Percentiles rank a stretch among this genome's conserved stretches.
Evolutionary conservation across 2,888 invertebrate species (phyloP).

Genomic region (Acanthopleura granulata): DNA sequence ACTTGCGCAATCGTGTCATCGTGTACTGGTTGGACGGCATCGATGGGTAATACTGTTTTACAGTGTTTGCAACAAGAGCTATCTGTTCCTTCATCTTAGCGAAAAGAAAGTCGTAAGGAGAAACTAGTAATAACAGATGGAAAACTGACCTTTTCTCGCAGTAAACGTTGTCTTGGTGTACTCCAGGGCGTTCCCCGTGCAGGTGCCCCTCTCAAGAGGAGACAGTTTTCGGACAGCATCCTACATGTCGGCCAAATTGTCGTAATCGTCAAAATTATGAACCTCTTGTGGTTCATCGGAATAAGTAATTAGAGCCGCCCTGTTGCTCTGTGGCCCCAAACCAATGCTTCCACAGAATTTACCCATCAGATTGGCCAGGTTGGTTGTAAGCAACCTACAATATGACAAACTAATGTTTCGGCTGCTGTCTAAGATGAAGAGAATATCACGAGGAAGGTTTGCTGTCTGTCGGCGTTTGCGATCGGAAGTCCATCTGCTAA

Average conservation of each 20-base stretch:
- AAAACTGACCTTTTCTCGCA: too few species aligned
- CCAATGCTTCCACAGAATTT: neutral
- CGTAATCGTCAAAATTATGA: neutral
- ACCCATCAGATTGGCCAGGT: neutral
- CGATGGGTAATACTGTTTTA: too few species aligned
- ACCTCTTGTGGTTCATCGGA: neutral
- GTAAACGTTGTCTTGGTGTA: neutral
- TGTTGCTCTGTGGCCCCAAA: too few species aligned
- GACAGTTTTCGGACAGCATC: neutral
- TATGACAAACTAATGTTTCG: neutral
- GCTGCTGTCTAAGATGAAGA: neutral
- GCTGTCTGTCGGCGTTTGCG: too few species aligned
- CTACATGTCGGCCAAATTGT: neutral
- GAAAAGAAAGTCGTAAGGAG: too few species aligned
- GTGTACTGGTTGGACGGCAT: too few species aligned
- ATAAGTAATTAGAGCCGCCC: neutral
- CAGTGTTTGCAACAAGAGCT: too few species aligned
- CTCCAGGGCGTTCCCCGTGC: neutral
- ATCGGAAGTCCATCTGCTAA: too few species aligned
- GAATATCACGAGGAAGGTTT: too few species aligned
- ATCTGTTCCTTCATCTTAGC: too few species aligned
- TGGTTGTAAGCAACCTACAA: neutral
- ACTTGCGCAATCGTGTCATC: too few species aligned
- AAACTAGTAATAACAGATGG: too few species aligned
- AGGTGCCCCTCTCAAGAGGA: neutral